Evolutionary conservation across 2,113 vertebrate genomes (phyloP), one percentile per base, ranked within the genome.

Genomic region (Malurus cyaneus): DNA sequence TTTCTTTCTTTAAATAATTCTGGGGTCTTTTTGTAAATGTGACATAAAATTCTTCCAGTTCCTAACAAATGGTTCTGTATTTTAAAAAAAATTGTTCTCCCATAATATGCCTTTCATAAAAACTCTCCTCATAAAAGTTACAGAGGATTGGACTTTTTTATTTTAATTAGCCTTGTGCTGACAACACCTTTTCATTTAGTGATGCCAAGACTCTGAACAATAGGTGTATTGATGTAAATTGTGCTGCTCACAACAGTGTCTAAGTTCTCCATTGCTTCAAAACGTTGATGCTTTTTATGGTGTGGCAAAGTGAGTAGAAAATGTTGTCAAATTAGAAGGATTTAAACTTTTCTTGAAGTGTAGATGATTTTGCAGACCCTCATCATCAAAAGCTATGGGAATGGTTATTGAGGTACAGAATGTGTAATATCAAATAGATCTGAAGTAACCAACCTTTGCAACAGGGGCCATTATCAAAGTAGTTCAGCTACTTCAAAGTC

Each of bases 151-250:
- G 29, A 1, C 28, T 57, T 29, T 29, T 49, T 41, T 15, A 36
- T 42, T 69, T 81, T 34, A 56, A 28, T 85, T 64, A 76, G 28
- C 21, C 24, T 56, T 67, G 6, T 67, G 47, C 61, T 50, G 53
- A 47, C 44, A 71, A 25, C 87, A 74, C 42, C 47, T 91, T 94
- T 92, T 94, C 69, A 81, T 81, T 84, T 81, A 60, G 34, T 56
- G 32, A 81, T 73, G 73, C 72, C 89, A 89, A 83, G 34, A n/a
- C 39, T 36, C 39, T 56, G 65, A 94, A 96, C 81, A 94, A 95
- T 71, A 73, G 3, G 0, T 47, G 12, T 67, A 92, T 74, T 96
- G 56, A 92, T 71, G 44, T 39, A 76, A 81, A 24, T 29, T 82
- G 12, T 64, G 39, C 42, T 87, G 36, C 57, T 83, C 57, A 69